Evolutionary conservation across 2,113 vertebrate genomes (phyloP).

Genomic region (Dissostichus mawsoni): DNA sequence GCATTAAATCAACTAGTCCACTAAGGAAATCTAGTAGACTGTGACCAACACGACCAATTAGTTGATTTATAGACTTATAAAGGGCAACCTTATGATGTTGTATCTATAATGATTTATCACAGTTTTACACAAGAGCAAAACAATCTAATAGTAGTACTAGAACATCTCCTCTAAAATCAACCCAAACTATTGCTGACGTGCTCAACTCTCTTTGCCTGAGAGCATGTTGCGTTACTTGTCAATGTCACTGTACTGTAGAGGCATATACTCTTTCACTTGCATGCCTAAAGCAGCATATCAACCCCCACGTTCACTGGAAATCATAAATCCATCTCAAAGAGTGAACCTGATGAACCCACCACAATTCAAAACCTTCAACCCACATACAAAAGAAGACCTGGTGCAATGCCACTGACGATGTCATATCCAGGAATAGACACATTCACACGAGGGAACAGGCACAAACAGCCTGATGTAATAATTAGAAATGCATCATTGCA

Average conservation of each 20-base stretch:
- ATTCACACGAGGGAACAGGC: constrained; percentile 53
- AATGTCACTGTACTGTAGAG: constrained; percentile 20
- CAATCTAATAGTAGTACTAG: background rate
- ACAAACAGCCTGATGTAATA: constrained; percentile 75
- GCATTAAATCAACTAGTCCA: too few relatives aligned
- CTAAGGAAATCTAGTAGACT: too few relatives aligned
- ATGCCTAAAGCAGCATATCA: constrained; percentile 40
- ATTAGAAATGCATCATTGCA: constrained; percentile 68
- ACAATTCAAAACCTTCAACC: background rate
- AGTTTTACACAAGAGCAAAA: constrained; percentile 9
- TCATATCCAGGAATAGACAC: constrained; percentile 79
- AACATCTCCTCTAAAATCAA: constrained; percentile 9
- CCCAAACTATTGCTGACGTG: background rate
- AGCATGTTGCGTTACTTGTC: constrained; percentile 35
- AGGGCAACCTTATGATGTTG: too few relatives aligned
- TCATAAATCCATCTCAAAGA: constrained; percentile 37
- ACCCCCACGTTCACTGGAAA: constrained; percentile 45
- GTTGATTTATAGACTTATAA: too few relatives aligned
- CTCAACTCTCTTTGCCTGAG: background rate
- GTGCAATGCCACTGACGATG: constrained; percentile 60
- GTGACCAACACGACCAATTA: too few relatives aligned
- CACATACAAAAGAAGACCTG: constrained; percentile 61
- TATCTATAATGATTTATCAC: background rate
- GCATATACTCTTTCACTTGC: constrained; percentile 16
- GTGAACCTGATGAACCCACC: constrained; percentile 50